phyloP scores from a whole-genome alignment of 2,888 invertebrate genomes.

The Trichogramma evanescens region DNA sequence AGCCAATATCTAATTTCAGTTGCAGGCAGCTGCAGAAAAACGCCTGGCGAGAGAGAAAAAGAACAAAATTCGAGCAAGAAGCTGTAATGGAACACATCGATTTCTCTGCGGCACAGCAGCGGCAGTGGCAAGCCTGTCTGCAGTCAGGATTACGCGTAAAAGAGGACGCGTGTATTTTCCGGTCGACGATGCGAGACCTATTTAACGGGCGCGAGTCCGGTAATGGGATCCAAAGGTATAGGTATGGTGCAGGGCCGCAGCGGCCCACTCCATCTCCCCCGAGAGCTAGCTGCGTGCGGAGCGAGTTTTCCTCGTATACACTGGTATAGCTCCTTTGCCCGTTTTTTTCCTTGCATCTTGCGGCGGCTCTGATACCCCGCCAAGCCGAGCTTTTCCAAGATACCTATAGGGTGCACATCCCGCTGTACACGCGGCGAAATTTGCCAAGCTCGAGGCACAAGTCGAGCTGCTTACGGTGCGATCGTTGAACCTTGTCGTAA shows the following conservation, averaged over 20 bases:
- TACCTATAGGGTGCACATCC: too few relatives aligned
- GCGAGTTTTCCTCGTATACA: too few relatives aligned
- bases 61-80: slow-evolving; percentile 30
- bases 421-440: too few relatives aligned
- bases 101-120: slow-evolving; percentile 36
- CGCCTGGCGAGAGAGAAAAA: too few relatives aligned
- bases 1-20: slow-evolving; percentile 33
- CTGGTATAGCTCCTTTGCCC: too few relatives aligned
- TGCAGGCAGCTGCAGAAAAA: slow-evolving; percentile 12
- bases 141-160: slow-evolving; percentile 10
- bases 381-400: too few relatives aligned
- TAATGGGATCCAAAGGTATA: slow-evolving; percentile 46
- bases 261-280: slow-evolving; percentile 29
- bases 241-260: too few relatives aligned
- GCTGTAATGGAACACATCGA: slow-evolving; percentile 41
- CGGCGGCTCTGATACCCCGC: background rate
- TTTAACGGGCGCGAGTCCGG: slow-evolving; percentile 49
- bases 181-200: slow-evolving; percentile 49
- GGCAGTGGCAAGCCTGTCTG: background rate
- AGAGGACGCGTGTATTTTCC: slow-evolving; percentile 41
- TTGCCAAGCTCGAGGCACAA: too few relatives aligned
- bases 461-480: too few relatives aligned
- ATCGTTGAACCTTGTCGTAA: too few relatives aligned
- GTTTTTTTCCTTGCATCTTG: background rate
- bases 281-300: slow-evolving; percentile 38